Percentiles rank a stretch among this genome's conserved stretches.
Conservation (phyloP, 2,888 invertebrate species). For the Scotopteryx bipunctaria region DNA sequence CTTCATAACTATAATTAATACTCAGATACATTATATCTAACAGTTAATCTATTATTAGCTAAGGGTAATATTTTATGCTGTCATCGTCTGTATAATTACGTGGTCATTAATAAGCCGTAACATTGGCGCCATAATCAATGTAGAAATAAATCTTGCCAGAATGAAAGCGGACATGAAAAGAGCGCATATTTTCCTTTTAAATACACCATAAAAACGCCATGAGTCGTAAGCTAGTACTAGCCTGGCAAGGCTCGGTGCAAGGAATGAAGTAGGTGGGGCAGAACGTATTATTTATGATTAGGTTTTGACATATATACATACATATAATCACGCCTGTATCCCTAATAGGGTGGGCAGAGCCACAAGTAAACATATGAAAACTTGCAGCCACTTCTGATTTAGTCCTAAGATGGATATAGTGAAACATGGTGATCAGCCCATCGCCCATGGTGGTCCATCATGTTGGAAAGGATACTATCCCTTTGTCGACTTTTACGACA, state of each 20-base stretch:
- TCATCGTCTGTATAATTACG: conserved; percentile 71
- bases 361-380: too few relatives aligned
- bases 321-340: too few relatives aligned
- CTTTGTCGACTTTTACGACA: too few relatives aligned
- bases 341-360: too few relatives aligned
- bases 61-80: conserved; percentile 65
- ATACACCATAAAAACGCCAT: conserved; percentile 76
- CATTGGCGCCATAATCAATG: conserved; percentile 77
- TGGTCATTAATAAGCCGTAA: conserved; percentile 72
- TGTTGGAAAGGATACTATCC: too few relatives aligned
- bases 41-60: conserved; percentile 57
- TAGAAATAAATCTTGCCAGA: conserved; percentile 71
- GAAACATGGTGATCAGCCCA: too few relatives aligned
- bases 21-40: conserved; percentile 36
- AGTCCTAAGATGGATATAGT: too few relatives aligned
- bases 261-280: not conserved
- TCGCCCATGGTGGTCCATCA: too few relatives aligned
- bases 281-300: too few relatives aligned
- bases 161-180: conserved; percentile 78
- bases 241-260: conserved; percentile 35
- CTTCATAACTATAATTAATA: conserved; percentile 25
- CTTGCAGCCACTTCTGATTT: too few relatives aligned
- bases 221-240: conserved; percentile 74
- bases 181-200: conserved; percentile 73
- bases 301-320: too few relatives aligned